Evolutionary conservation across 2,113 vertebrate genomes (phyloP), one percentile per base, ranked within the genome.

Genomic region (Donacobius atricapilla): DNA sequence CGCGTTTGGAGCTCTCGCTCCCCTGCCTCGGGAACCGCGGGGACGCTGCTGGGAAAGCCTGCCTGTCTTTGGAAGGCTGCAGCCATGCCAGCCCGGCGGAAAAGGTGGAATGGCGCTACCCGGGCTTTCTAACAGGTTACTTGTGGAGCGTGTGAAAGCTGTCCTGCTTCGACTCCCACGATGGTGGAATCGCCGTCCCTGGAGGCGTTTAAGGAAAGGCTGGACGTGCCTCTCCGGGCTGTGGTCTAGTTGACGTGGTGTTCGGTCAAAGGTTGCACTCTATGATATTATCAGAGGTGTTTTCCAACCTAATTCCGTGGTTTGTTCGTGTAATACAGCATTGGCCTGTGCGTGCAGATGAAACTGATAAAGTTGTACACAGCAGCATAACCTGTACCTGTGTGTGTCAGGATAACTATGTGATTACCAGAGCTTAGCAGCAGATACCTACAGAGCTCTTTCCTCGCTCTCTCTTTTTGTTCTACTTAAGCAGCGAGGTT

Each of bases 321-420:
- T 35, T 44, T 50, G 16, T 31, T 33, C 11, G 0, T 22, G 42
- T 25, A 5, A 3, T 13, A 3, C 23, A 20, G 20, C 44, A 24
- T 44, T 57, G 15, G 16, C 8, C 7, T 4, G 3, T 19, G 47
- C 10, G 0, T 11, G n/a, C 1, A 0, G 37, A 0, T 60, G 33
- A 33, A 44, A 23, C 50, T 17, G 64, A 3, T 30, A 0, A 48
- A 63, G 64, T 24, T 31, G 15, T 23, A 6, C 24, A 2, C 27
- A 14, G 60, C 68, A 27, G 5, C 18, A 4, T 16, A 14, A 30
- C n/a, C 20, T 22, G 1, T 31, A 12, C 18, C 1, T 2, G 3
- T 44, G 19, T 45, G 13, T 23, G 35, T 35, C 53, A 3, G 14
- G 23, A 5, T 65, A 40, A 33, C 25, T 47, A 0, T 31, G 19